Conservation (phyloP, 2,888 invertebrate genomes). For the Orchestes rusci region DNA sequence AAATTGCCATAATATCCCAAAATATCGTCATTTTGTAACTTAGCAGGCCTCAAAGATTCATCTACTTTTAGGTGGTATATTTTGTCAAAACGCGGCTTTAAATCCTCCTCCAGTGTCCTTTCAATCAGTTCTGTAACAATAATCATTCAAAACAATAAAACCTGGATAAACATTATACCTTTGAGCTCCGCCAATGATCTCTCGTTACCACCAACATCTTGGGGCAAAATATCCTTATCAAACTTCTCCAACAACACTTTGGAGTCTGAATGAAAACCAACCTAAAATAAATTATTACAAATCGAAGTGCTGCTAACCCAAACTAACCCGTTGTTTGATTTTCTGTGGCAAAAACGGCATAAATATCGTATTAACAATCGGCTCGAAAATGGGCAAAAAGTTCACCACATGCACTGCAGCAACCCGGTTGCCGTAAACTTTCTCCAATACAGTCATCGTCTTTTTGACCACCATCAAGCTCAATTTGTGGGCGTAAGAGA, state of each 20-base stretch:
- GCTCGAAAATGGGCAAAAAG: conserved; percentile 10
- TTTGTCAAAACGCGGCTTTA: too few relatives aligned
- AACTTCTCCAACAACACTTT: conserved; percentile 21
- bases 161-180: too few relatives aligned
- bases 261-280: conserved; percentile 13
- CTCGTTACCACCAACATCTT: conserved; percentile 11
- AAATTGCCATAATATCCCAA: too few relatives aligned
- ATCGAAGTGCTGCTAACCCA: not conserved
- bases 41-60: too few relatives aligned
- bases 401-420: conserved; percentile 7
- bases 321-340: conserved; percentile 6
- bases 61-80: too few relatives aligned
- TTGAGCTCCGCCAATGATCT: conserved; percentile 21
- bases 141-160: too few relatives aligned
- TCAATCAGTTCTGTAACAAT: too few relatives aligned
- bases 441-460: conserved; percentile 14
- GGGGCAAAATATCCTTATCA: conserved; percentile 3
- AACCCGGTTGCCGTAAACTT: conserved; percentile 14
- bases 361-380: conserved; percentile 1
- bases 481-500: conserved; percentile 18
- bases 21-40: too few relatives aligned
- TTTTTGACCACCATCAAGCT: conserved; percentile 20
- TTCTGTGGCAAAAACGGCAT: conserved; percentile 3
- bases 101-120: too few relatives aligned
- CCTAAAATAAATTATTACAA: conserved; percentile 2